phyloP scores from a whole-genome alignment of 2,888 invertebrate genomes.

The Chouioia cunea region DNA sequence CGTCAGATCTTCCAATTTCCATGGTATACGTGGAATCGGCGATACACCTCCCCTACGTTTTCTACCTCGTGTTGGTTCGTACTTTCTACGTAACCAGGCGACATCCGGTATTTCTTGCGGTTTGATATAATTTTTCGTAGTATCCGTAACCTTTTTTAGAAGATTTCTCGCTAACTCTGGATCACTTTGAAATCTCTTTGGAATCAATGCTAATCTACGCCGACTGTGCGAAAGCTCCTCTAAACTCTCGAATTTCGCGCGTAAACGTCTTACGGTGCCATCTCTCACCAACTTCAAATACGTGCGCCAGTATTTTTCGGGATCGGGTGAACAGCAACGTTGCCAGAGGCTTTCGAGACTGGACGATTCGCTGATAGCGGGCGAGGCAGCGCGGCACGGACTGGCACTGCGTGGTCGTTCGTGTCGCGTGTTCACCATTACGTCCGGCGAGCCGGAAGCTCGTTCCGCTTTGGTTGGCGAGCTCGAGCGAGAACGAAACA shows the following conservation, averaged over 20 bases:
- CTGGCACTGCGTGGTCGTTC: constrained; percentile 65
- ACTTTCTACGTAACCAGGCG: constrained; percentile 74
- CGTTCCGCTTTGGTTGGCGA: constrained; percentile 52
- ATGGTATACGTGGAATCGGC: constrained; percentile 75
- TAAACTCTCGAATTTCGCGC: constrained; percentile 81
- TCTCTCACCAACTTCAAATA: constrained; percentile 80
- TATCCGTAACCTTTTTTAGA: constrained; percentile 69
- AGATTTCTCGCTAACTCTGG: constrained; percentile 79
- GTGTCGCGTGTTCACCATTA: constrained; percentile 49
- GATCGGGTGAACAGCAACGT: constrained; percentile 81
- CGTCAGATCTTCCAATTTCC: constrained; percentile 78
- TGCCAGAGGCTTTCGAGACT: constrained; percentile 79
- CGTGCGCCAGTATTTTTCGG: constrained; percentile 77
- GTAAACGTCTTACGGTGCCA: constrained; percentile 84
- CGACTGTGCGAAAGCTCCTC: constrained; percentile 68
- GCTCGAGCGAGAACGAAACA: constrained; percentile 51
- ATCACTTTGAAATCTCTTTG: constrained; percentile 80
- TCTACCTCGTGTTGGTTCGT: constrained; percentile 73
- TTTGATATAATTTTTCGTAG: constrained; percentile 68
- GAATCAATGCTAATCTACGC: constrained; percentile 59
- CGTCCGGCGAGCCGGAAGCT: constrained; percentile 60
- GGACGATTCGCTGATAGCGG: constrained; percentile 61
- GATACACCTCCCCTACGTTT: constrained; percentile 70
- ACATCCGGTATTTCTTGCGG: constrained; percentile 73
- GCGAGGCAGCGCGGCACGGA: constrained; percentile 62